These are phyloP conservation scores for Himalopsyche kuldschensis DNA, from an alignment of 2,888 invertebrate species.

Conservation along the genomic window DNA sequence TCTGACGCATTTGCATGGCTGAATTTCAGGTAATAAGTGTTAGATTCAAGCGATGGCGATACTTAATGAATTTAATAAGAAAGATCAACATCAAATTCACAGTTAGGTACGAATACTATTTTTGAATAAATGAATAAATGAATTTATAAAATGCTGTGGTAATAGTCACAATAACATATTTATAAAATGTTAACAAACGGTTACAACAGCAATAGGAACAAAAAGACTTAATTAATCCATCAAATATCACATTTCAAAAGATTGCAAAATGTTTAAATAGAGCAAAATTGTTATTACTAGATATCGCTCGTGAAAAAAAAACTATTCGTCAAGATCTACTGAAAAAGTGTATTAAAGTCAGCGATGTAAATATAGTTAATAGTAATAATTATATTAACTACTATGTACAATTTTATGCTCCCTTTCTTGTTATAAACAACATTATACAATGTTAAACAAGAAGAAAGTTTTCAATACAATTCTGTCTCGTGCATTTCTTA, in stretches of 20 bases:
- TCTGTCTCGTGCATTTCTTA: constrained; percentile 26
- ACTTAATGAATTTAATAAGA: too few relatives aligned
- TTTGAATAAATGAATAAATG: too few relatives aligned
- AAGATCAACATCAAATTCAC: too few relatives aligned
- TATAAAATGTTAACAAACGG: neutral
- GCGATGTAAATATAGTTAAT: neutral
- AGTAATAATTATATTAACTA: neutral
- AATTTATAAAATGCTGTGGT: neutral
- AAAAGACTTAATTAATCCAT: neutral
- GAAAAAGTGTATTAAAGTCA: neutral
- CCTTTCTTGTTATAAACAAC: neutral
- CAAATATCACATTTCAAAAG: neutral
- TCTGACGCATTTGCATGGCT: too few relatives aligned
- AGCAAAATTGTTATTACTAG: neutral
- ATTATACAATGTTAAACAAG: neutral
- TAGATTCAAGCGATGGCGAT: too few relatives aligned
- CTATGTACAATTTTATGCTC: neutral
- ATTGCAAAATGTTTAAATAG: neutral
- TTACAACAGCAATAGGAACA: neutral
- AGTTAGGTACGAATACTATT: too few relatives aligned
- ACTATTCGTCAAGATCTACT: neutral
- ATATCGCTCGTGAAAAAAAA: neutral
- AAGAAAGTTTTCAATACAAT: constrained; percentile 11
- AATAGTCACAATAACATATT: neutral
- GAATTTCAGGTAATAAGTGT: too few relatives aligned